Conservation (phyloP, 2,888 invertebrate genomes). For the Steinernema carpocapsae region DNA sequence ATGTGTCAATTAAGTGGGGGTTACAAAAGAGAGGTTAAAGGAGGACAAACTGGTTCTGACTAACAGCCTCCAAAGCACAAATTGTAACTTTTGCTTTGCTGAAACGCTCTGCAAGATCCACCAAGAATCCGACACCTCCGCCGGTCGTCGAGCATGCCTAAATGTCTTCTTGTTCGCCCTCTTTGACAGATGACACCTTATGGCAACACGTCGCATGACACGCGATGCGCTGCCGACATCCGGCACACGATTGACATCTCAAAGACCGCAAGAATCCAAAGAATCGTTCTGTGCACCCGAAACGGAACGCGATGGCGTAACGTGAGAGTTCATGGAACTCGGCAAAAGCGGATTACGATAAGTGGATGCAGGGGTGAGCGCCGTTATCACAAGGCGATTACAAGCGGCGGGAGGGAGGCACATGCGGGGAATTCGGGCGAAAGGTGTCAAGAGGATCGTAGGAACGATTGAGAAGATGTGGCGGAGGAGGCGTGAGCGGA, state of each 20-base stretch:
- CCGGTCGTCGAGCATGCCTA: no score
- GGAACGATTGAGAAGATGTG: neutral
- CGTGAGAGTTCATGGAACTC: no score
- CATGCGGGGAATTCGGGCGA: neutral
- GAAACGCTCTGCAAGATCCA: no score
- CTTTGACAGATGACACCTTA: conserved; percentile 33
- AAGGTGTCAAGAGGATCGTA: conserved; percentile 25
- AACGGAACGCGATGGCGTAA: no score
- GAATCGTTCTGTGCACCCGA: no score
- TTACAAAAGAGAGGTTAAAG: no score
- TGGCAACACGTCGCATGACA: conserved; percentile 27
- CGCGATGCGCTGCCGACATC: conserved; percentile 11
- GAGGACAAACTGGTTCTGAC: no score
- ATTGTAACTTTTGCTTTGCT: no score
- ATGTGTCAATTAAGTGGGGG: no score
- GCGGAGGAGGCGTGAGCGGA: conserved; percentile 19
- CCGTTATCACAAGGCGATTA: conserved; percentile 19
- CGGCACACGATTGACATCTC: conserved; percentile 6
- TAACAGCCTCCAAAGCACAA: no score
- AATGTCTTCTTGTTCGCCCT: neutral
- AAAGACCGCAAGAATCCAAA: neutral
- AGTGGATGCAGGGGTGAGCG: neutral
- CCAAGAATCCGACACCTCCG: no score
- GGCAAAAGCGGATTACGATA: conserved; percentile 11
- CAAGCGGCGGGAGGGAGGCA: neutral